Conservation (phyloP, 2,888 invertebrate species). For the Monochamus alternatus region DNA sequence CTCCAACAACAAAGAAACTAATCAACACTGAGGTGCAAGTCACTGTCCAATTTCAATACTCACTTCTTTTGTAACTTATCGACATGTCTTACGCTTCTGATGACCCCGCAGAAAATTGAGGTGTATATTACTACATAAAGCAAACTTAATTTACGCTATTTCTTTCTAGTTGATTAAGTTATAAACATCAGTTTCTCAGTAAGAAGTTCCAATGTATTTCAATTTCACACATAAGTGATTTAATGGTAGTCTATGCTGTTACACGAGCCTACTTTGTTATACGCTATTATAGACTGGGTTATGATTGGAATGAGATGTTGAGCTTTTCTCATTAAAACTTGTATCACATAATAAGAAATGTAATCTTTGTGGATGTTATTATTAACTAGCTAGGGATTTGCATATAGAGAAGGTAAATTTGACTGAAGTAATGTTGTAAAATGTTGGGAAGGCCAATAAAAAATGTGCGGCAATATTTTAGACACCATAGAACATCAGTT, state of each 20-base stretch:
- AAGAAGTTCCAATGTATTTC: neutral
- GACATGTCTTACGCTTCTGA: slow-evolving; percentile 32
- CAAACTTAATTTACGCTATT: slow-evolving; percentile 4
- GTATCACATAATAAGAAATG: no score
- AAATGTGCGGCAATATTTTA: no score
- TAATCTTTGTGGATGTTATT: no score
- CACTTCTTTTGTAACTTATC: slow-evolving; percentile 44
- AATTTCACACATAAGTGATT: neutral
- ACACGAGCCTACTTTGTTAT: no score
- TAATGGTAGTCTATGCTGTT: neutral
- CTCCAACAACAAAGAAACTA: slow-evolving; percentile 59
- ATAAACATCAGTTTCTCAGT: neutral
- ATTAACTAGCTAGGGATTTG: no score
- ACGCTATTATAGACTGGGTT: no score
- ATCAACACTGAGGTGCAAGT: slow-evolving; percentile 61
- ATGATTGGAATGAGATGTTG: no score
- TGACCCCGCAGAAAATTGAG: slow-evolving; percentile 28
- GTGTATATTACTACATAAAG: slow-evolving; percentile 4
- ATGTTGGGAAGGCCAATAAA: no score
- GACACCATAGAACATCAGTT: no score
- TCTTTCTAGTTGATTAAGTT: neutral
- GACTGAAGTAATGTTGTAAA: no score
- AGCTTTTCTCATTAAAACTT: no score
- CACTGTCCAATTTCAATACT: slow-evolving; percentile 59
- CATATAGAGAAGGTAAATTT: no score